Conservation (phyloP, 2,797 vertebrate genomes). For the Arctocebus calabarensis region DNA sequence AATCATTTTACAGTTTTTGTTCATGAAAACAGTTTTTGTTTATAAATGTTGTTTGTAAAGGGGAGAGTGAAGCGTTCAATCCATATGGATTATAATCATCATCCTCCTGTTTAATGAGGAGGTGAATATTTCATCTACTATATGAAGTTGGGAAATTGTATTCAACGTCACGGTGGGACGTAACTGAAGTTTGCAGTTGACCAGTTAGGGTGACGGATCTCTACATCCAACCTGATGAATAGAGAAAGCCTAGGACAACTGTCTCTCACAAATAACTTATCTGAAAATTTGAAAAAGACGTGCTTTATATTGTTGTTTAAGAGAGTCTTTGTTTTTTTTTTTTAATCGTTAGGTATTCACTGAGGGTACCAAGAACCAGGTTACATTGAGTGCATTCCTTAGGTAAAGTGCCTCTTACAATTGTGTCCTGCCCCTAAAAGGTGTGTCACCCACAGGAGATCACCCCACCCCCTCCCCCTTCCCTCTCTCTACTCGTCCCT, state of each 20-base stretch:
- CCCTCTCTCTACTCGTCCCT: too few relatives aligned
- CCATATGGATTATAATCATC: conserved; percentile 44
- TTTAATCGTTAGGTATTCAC: too few relatives aligned
- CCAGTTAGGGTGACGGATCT: neutral
- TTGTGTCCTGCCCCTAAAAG: too few relatives aligned
- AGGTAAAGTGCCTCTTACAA: too few relatives aligned
- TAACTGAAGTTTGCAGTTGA: conserved; percentile 44
- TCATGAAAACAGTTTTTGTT: neutral
- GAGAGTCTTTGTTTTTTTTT: neutral
- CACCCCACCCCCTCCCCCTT: too few relatives aligned
- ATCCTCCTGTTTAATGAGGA: conserved; percentile 46
- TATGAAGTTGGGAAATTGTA: conserved; percentile 8
- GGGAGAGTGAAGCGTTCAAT: conserved; percentile 69
- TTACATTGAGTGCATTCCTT: too few relatives aligned
- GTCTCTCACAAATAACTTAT: neutral
- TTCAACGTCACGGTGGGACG: neutral
- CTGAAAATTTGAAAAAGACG: neutral
- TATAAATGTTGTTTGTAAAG: conserved; percentile 21
- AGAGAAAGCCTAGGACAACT: neutral
- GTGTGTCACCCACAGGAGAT: too few relatives aligned
- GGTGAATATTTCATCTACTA: conserved; percentile 46
- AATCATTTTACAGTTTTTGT: conserved; percentile 3
- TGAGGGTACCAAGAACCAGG: too few relatives aligned
- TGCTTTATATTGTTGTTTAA: neutral
- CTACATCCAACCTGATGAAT: conserved; percentile 42